Conservation (phyloP, 2,888 invertebrate genomes). For the Epiblema foenella region DNA sequence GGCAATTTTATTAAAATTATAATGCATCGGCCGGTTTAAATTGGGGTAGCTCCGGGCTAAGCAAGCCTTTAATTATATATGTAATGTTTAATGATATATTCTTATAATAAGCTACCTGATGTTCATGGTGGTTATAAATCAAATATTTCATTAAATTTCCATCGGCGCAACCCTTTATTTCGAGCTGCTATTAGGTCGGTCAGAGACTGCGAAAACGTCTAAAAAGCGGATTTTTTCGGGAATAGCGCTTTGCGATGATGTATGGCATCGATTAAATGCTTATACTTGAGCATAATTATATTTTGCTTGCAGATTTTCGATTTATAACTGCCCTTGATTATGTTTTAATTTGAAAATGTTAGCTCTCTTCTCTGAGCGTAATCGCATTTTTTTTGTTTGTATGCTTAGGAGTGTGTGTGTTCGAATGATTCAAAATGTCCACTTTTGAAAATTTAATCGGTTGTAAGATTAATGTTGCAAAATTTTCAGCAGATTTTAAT, state of each 20-base stretch:
- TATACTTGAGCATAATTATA: conserved; percentile 49
- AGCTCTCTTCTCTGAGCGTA: conserved; percentile 3
- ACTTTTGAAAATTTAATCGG: background rate
- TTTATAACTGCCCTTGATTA: conserved; percentile 44
- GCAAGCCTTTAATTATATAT: conserved; percentile 81
- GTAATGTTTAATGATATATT: conserved; percentile 84
- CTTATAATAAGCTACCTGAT: conserved; percentile 85
- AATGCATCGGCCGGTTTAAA: conserved; percentile 75
- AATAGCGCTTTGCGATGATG: conserved; percentile 67
- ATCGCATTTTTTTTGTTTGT: conserved; percentile 11
- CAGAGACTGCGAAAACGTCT: conserved; percentile 61
- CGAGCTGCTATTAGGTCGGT: conserved; percentile 68
- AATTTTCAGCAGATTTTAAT: background rate
- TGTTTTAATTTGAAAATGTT: conserved; percentile 29
- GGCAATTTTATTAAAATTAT: conserved; percentile 85
- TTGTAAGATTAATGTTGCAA: background rate
- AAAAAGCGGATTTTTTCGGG: conserved; percentile 66
- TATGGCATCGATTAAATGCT: conserved; percentile 56
- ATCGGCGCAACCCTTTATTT: conserved; percentile 80
- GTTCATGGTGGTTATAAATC: conserved; percentile 79
- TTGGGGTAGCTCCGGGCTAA: conserved; percentile 82
- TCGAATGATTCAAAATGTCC: background rate
- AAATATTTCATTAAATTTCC: conserved; percentile 84
- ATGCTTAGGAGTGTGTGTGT: background rate
- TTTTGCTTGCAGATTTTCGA: conserved; percentile 46